Conservation (phyloP, 2,797 vertebrate genomes). For the Borostomias antarcticus region DNA sequence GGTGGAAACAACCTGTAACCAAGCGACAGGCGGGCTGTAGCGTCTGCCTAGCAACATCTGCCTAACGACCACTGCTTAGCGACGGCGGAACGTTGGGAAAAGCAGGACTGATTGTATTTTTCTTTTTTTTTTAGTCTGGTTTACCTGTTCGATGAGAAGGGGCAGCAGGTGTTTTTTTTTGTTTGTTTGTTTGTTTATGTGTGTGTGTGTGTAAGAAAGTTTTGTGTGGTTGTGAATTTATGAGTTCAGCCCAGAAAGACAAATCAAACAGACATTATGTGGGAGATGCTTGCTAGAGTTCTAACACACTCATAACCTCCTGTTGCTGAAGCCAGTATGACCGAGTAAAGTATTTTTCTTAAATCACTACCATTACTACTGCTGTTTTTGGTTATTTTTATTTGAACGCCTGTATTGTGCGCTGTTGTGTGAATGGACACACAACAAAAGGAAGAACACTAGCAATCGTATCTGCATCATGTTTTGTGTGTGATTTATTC, state of each 20-base stretch:
- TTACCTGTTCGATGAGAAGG: slow-evolving; percentile 43
- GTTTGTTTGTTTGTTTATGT: not conserved
- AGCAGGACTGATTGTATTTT: slow-evolving; percentile 58
- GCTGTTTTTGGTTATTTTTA: not conserved
- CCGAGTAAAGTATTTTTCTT: not conserved
- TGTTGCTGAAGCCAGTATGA: not conserved
- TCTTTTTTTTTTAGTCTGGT: slow-evolving; percentile 27
- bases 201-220: not conserved
- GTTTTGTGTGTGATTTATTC: not conserved
- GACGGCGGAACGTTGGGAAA: too few species aligned
- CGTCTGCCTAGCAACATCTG: too few species aligned
- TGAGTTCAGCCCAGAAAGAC: not conserved
- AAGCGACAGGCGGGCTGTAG: too few species aligned
- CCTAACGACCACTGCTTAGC: too few species aligned
- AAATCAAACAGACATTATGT: not conserved
- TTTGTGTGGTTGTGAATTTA: not conserved
- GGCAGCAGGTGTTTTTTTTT: not conserved
- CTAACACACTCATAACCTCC: not conserved
- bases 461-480: not conserved
- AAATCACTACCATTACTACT: not conserved
- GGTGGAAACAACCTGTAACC: too few species aligned
- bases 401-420: not conserved
- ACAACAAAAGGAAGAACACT: too few species aligned
- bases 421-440: not conserved
- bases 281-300: not conserved